Conservation (phyloP, 2,888 invertebrate species). For the Sthenelais limicola region DNA sequence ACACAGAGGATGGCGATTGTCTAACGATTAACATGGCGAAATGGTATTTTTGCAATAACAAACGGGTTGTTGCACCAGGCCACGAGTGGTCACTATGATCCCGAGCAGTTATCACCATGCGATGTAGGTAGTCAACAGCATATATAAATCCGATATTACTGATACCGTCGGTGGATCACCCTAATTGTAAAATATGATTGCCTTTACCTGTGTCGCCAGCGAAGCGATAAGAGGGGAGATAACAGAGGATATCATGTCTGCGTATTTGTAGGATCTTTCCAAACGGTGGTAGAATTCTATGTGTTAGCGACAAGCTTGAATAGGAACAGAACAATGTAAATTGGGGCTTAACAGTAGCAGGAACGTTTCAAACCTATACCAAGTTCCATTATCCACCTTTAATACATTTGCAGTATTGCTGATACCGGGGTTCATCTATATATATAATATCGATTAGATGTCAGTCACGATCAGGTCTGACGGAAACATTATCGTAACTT, state of each 20-base stretch:
- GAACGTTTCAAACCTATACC: too few relatives aligned
- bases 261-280: too few relatives aligned
- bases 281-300: too few relatives aligned
- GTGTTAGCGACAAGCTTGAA: too few relatives aligned
- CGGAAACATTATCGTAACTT: too few relatives aligned
- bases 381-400: too few relatives aligned
- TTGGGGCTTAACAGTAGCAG: too few relatives aligned
- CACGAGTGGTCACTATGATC: slow-evolving; percentile 6
- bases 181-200: slow-evolving; percentile 36
- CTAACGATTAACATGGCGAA: slow-evolving; percentile 27
- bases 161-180: slow-evolving; percentile 11
- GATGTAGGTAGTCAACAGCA: slow-evolving; percentile 4
- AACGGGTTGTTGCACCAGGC: slow-evolving; percentile 17
- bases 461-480: too few relatives aligned
- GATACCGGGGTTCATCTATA: too few relatives aligned
- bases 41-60: slow-evolving; percentile 31
- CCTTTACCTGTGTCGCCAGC: slow-evolving; percentile 17
- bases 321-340: too few relatives aligned
- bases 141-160: slow-evolving; percentile 18
- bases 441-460: too few relatives aligned
- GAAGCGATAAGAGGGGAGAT: slow-evolving; percentile 18
- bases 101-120: not conserved
- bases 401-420: too few relatives aligned
- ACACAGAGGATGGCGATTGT: slow-evolving; percentile 26
- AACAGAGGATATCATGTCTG: slow-evolving; percentile 16